phyloP scores from a whole-genome alignment of 2,113 vertebrate genomes.

The Murina feae region DNA sequence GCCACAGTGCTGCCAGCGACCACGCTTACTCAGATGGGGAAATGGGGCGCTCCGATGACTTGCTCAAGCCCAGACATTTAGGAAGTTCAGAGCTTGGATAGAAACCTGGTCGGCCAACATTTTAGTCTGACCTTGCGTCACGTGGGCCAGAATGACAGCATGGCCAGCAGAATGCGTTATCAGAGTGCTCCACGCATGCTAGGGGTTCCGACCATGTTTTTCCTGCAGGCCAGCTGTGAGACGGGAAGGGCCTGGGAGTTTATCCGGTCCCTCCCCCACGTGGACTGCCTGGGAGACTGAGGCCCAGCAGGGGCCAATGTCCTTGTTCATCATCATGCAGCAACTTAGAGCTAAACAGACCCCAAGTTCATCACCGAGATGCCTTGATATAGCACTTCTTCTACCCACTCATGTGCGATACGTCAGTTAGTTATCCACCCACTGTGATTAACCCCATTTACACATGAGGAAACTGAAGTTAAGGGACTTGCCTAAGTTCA shows the following conservation, averaged over 20 bases:
- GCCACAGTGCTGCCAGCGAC: too few relatives aligned
- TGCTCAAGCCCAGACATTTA: not conserved
- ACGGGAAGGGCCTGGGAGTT: not conserved
- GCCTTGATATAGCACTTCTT: not conserved
- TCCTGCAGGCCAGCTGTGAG: not conserved
- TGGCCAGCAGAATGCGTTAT: accelerated
- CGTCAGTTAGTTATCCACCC: accelerated
- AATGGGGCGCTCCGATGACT: not conserved
- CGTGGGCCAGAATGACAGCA: not conserved
- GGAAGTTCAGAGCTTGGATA: not conserved
- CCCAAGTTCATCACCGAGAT: not conserved
- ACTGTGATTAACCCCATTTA: not conserved
- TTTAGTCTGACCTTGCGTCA: not conserved
- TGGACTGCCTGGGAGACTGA: not conserved
- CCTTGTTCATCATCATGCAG: too few relatives aligned
- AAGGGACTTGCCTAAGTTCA: not conserved
- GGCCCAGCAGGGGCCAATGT: not conserved
- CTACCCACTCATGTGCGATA: not conserved
- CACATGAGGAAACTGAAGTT: not conserved
- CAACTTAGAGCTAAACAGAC: not conserved
- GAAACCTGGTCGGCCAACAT: not conserved
- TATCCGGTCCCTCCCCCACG: not conserved
- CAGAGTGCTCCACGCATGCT: accelerated
- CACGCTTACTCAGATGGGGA: not conserved
- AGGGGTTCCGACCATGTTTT: not conserved